Conservation (phyloP, 2,797 vertebrate species). For the Crypturellus tataupa region DNA sequence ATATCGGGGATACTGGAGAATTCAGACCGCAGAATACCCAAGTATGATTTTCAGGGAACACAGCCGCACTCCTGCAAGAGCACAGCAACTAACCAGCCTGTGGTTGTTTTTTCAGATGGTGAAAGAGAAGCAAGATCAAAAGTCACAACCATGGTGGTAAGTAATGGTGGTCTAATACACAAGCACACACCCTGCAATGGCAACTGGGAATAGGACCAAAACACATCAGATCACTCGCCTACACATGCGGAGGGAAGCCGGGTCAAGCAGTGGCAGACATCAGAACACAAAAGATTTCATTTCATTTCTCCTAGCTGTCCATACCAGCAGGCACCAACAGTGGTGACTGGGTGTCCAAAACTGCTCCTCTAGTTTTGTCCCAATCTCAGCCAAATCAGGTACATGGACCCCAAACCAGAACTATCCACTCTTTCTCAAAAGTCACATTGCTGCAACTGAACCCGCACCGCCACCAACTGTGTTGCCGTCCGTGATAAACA, state of each 20-base stretch:
- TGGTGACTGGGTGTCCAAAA: fast-evolving
- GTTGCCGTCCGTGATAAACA: fast-evolving
- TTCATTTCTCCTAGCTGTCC: background rate
- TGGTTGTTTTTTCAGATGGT: background rate
- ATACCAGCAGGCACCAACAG: background rate
- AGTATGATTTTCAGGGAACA: background rate
- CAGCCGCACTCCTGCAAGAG: background rate
- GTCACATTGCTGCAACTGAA: background rate
- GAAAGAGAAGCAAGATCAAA: background rate
- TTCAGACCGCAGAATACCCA: background rate
- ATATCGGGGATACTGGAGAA: background rate
- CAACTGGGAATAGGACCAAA: background rate
- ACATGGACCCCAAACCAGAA: background rate
- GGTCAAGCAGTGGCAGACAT: background rate
- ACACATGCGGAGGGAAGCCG: background rate
- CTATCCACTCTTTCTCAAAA: background rate
- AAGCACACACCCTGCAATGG: background rate
- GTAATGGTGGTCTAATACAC: background rate
- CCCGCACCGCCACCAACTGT: background rate
- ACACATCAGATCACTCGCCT: background rate
- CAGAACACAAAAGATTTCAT: background rate
- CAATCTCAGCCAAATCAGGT: background rate
- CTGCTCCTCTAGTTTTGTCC: background rate
- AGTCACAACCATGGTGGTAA: background rate
- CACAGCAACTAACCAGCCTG: fast-evolving